Base-by-base conservation (phyloP, 2,888 invertebrate genomes). In the Danaus chrysippus region DNA sequence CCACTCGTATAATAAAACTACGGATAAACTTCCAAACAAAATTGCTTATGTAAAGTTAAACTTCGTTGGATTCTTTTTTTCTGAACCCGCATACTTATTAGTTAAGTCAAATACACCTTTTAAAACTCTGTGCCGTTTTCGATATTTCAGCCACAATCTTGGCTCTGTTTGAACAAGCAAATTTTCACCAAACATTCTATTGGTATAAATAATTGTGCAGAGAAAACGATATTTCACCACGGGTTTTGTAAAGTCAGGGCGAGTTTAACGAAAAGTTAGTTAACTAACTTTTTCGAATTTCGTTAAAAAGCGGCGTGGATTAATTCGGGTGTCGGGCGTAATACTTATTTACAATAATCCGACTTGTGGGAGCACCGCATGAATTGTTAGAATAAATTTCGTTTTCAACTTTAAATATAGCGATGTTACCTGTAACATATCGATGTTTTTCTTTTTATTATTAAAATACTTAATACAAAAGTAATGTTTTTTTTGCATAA, bases 271-370 rank as follows among this genome's bases (percentile, higher is more conserved):
- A 65, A 79, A 83, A 84, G 86, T 88, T 85, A 72, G 79, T 81
- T 83, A 79, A 77, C 74, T 74, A 88, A 87, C 85, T 90, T 91
- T 91, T 87, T 85, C 78, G 81, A 79, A 79, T 84, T 87, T 84
- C 83, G 82, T 81, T 86, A 84, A 86, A 88, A 87, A 87, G 80
- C 75, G 71, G 69, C 75, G 76, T 70, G 85, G 84, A 87, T 89
- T 89, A 91, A 90, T 89, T 81, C 75, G 79, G 84, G 82, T 80
- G 84, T 81, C 77, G 82, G 75, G 74, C 76, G 81, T 83, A 81
- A 88, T 86, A 86, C 88, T 90, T 89, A 91, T 91, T 91, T 89
- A 91, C 87, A 88, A 89, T 89, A 87, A 89, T 87, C 88, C 84
- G 79, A 84, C 82, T 85, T 88, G 85, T 79, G 87, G 85, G 81